Conservation (phyloP, 2,797 vertebrate genomes). For the Choloepus didactylus region DNA sequence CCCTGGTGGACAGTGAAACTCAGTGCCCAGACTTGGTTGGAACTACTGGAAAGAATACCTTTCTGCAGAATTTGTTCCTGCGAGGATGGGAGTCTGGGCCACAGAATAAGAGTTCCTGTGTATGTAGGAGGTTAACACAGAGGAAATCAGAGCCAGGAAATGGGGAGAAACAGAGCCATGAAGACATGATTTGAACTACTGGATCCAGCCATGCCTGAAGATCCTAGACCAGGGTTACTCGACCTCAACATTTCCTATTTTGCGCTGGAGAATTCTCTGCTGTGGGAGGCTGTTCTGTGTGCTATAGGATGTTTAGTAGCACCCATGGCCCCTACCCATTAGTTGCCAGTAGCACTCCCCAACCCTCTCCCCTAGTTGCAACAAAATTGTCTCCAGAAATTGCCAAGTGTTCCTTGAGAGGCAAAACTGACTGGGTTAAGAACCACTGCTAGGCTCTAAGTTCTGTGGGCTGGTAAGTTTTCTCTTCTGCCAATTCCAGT, state of each 20-base stretch:
- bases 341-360: neutral
- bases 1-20: neutral
- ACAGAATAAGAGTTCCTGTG: neutral
- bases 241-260: neutral
- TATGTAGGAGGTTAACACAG: neutral
- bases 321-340: neutral
- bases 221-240: neutral
- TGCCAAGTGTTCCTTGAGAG: neutral
- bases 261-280: neutral
- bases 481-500: neutral
- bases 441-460: neutral
- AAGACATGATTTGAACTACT: neutral
- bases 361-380: accelerated
- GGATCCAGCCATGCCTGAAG: conserved; percentile 30
- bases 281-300: neutral
- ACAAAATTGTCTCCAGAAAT: neutral
- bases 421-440: neutral
- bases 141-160: neutral
- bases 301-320: neutral
- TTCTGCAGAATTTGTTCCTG: neutral
- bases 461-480: neutral
- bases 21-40: neutral
- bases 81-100: neutral
- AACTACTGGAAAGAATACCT: neutral
- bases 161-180: neutral